Evolutionary conservation across 2,888 invertebrate species (phyloP), one percentile per base, ranked within the genome.

Genomic region (Dasypolia templi): DNA sequence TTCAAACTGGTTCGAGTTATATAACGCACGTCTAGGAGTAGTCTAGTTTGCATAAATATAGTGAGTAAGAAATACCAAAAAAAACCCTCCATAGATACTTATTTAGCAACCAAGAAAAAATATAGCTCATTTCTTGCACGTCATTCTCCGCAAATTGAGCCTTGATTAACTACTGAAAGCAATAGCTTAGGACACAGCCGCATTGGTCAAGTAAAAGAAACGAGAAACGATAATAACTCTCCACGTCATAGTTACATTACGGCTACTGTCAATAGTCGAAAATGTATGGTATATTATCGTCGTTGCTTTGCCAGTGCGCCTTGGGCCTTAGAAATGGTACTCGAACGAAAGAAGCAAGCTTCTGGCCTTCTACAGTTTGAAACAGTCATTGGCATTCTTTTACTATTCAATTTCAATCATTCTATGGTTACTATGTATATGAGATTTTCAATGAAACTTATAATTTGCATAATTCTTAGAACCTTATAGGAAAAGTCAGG

Each of bases 31-130:
- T 88, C 89, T 91, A 86, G 84, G 76, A 73, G 72, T 66, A 51
- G 89, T 89, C 91, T 91, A 86, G 88, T 88, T 86, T 83, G 83
- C 83, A 82, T 89, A 86, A 86, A 87, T 84, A 85, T 82, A 74
- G 74, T 72, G 65, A 81, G 81, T 72, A 70, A 63, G 72, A 91
- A 70, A 89, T 65, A 72, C 11, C 22, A 53, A 63, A 59, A 81
- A 81, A 82, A 83, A 78, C 66, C 56, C 3, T 59, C 69, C 49
- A 66, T 63, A 22, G 53, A 61, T 32, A 56, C 58, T 59, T 68
- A 64, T 71, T 49, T 58, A 64, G 39, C 35, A 22, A 55, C 53
- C 19, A 39, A 63, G 19, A 78, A 82, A 77, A 82, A 82, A 80
- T 5, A 2, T 5, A 46, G 0, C 29, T 55, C 46, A 64, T 39